Evolutionary conservation across 2,888 invertebrate species (phyloP).

Genomic region (Cybosia mesomella): DNA sequence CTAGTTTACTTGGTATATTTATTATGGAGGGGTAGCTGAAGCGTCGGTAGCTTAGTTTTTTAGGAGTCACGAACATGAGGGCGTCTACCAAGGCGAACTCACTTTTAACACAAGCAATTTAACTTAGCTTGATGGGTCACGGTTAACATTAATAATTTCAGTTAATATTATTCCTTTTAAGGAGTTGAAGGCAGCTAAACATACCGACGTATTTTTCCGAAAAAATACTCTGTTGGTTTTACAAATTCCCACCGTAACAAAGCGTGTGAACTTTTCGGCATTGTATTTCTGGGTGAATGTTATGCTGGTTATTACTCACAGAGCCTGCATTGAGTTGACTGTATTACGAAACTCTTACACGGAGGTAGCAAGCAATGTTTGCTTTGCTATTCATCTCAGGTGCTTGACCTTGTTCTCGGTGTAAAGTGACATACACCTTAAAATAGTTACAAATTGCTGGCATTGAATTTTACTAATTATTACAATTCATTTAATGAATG

Average conservation of each 20-base stretch:
- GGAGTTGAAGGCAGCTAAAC: neutral
- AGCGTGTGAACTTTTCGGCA: slow-evolving; percentile 80
- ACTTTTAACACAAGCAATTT: too few species aligned
- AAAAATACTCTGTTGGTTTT: slow-evolving; percentile 49
- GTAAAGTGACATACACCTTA: slow-evolving; percentile 64
- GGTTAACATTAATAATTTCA: too few species aligned
- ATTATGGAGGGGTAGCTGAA: too few species aligned
- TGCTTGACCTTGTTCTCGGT: slow-evolving; percentile 68
- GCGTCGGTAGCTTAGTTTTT: too few species aligned
- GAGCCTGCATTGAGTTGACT: slow-evolving; percentile 60
- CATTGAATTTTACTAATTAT: slow-evolving; percentile 52
- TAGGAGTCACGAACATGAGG: too few species aligned
- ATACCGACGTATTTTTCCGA: slow-evolving; percentile 1
- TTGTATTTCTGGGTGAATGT: slow-evolving; percentile 76
- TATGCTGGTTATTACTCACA: slow-evolving; percentile 63
- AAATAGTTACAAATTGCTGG: slow-evolving; percentile 54
- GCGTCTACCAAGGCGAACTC: too few species aligned
- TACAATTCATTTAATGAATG: slow-evolving; percentile 30
- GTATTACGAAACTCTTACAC: slow-evolving; percentile 69
- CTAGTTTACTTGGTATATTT: too few species aligned
- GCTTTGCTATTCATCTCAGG: slow-evolving; percentile 68
- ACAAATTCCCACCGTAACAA: slow-evolving; percentile 66
- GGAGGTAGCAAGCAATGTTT: slow-evolving; percentile 35
- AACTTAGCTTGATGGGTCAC: too few species aligned
- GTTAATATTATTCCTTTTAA: too few species aligned